Evolutionary conservation across 2,113 vertebrate genomes (phyloP).

Genomic region (Donacobius atricapilla): DNA sequence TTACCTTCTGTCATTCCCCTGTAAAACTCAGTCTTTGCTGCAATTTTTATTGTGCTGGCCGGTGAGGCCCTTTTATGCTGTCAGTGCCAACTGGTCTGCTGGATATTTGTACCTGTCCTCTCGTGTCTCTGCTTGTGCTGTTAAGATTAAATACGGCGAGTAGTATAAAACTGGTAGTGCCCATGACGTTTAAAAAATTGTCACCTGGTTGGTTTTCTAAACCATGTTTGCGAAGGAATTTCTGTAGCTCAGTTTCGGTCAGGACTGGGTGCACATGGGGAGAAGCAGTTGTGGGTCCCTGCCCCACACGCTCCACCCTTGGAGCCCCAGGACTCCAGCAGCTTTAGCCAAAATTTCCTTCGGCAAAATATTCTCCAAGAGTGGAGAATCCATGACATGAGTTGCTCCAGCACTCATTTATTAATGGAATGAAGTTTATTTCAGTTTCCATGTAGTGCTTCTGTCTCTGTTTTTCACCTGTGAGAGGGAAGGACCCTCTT

Average conservation of each 20-base stretch:
- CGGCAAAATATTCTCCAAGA: background rate
- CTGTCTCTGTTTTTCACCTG: background rate
- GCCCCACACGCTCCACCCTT: rapidly evolving
- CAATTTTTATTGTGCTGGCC: background rate
- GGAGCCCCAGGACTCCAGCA: rapidly evolving
- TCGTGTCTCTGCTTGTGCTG: background rate
- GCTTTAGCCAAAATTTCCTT: background rate
- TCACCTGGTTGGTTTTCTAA: background rate
- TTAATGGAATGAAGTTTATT: background rate
- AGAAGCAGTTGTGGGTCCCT: background rate
- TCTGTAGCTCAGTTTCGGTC: background rate
- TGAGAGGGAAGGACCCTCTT: background rate
- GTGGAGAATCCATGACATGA: background rate
- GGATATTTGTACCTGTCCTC: background rate
- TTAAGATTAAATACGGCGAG: rapidly evolving
- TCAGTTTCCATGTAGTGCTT: background rate
- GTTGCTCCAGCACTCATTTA: background rate
- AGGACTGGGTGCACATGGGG: background rate
- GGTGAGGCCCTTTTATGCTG: background rate
- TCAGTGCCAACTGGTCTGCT: background rate
- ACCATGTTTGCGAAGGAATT: background rate
- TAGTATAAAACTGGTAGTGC: background rate
- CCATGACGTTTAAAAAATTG: background rate
- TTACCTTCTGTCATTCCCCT: background rate
- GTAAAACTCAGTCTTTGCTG: background rate